Conservation (phyloP, 2,888 invertebrate genomes). For the Yponomeuta plumbellus region DNA sequence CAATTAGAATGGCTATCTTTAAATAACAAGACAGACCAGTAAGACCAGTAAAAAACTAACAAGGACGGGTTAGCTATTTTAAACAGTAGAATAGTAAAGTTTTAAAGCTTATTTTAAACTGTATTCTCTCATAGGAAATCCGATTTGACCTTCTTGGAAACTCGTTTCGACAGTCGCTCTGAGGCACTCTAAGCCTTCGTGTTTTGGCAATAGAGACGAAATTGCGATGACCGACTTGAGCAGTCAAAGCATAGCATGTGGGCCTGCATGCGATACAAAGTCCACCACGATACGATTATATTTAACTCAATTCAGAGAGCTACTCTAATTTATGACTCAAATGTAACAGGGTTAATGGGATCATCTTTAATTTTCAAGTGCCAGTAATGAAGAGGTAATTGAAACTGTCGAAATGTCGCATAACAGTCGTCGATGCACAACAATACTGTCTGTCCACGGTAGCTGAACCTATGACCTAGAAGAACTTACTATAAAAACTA, state of each 20-base stretch:
- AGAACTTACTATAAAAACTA: too few relatives aligned
- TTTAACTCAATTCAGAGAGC: conserved; percentile 1
- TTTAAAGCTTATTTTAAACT: background rate
- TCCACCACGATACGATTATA: conserved; percentile 1
- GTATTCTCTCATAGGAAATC: background rate
- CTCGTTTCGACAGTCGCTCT: background rate
- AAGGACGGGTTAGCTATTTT: background rate
- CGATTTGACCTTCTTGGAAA: conserved; percentile 3
- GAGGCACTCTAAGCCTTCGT: background rate
- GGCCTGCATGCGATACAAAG: background rate
- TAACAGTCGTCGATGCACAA: too few relatives aligned
- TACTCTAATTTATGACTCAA: background rate
- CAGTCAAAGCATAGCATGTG: background rate
- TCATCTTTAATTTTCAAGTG: background rate
- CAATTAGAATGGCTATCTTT: background rate
- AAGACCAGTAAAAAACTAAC: background rate
- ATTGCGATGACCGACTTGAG: background rate
- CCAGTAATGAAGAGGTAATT: background rate
- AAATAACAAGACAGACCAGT: background rate
- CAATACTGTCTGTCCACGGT: too few relatives aligned
- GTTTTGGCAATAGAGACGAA: background rate
- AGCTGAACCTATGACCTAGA: too few relatives aligned
- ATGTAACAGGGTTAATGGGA: conserved; percentile 1
- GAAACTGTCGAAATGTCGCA: background rate
- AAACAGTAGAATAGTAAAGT: background rate